These are phyloP conservation scores for Centropyge bicolor DNA, from an alignment of 2,797 vertebrate genomes.

Conservation along the genomic window DNA sequence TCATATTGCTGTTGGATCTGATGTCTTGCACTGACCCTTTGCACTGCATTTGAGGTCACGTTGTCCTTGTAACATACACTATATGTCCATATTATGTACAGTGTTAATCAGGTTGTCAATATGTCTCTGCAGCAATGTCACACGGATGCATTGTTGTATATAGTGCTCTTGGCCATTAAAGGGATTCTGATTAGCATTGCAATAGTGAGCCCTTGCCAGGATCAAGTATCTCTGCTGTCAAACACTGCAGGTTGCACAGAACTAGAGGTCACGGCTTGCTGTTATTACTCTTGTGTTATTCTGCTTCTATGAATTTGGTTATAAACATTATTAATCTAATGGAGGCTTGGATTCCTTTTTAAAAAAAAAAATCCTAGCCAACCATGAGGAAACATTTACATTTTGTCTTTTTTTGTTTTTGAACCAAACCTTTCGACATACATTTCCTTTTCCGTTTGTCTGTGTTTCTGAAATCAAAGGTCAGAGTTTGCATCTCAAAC, in stretches of 20 bases:
- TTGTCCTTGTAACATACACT: constrained; percentile 27
- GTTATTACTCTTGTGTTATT: neutral
- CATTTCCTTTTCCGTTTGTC: constrained; percentile 11
- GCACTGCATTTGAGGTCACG: too few species aligned
- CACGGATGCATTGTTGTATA: constrained; percentile 8
- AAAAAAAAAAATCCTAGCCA: neutral
- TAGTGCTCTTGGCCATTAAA: constrained; percentile 27
- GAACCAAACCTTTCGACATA: neutral
- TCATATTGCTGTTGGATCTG: neutral
- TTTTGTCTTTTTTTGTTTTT: constrained; percentile 19
- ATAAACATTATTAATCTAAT: constrained; percentile 13
- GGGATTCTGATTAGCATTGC: constrained; percentile 46
- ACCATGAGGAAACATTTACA: neutral
- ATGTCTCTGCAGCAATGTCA: constrained; percentile 45
- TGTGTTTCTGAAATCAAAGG: constrained; percentile 24
- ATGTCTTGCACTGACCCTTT: neutral
- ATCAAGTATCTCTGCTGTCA: constrained; percentile 34
- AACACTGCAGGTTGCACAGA: constrained; percentile 12
- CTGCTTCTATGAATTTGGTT: neutral
- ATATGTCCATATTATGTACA: constrained; percentile 27
- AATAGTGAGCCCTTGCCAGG: constrained; percentile 43
- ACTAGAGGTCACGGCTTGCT: constrained; percentile 27
- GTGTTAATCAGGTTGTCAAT: constrained; percentile 47
- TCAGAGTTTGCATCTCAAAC: constrained; percentile 16
- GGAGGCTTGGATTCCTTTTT: neutral